Evolutionary conservation across 1,140 invertebrate species (phyloP).

Genomic region (Paraescarpia echinospica): DNA sequence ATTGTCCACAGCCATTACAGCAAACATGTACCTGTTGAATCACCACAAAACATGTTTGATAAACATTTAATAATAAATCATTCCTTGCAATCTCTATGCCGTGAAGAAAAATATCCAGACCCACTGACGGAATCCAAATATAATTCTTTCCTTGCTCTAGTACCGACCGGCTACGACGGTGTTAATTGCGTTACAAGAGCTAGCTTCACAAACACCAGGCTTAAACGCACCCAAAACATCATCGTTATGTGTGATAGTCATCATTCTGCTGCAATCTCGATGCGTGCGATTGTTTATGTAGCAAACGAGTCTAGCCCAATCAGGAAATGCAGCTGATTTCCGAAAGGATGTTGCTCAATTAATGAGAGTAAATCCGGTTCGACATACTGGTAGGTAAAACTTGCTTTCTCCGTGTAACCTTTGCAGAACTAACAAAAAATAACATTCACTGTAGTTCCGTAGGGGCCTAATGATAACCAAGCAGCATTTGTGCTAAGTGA

Average conservation of each 20-base stretch:
- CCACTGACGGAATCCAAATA: neutral
- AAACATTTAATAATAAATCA: too few species aligned
- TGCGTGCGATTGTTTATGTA: neutral
- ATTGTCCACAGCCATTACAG: too few species aligned
- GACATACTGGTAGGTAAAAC: neutral
- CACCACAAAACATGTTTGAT: too few species aligned
- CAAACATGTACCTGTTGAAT: too few species aligned
- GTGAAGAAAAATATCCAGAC: too few species aligned
- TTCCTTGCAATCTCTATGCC: too few species aligned
- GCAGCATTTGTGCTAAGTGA: neutral
- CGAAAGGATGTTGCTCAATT: neutral
- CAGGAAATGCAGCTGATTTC: neutral
- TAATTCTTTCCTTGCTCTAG: too few species aligned
- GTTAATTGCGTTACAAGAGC: neutral
- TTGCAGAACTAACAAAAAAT: neutral
- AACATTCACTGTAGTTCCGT: neutral
- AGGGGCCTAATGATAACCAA: neutral
- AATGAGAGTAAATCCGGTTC: neutral
- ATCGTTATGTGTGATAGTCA: neutral
- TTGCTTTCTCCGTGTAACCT: neutral
- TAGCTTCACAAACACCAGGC: neutral
- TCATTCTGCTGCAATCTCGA: neutral
- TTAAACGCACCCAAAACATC: neutral
- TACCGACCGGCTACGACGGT: too few species aligned
- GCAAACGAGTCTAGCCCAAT: neutral